These are phyloP conservation scores for Plumapathes pennacea DNA, from an alignment of 92 coral and sea anemone species.

Conservation along the genomic window DNA sequence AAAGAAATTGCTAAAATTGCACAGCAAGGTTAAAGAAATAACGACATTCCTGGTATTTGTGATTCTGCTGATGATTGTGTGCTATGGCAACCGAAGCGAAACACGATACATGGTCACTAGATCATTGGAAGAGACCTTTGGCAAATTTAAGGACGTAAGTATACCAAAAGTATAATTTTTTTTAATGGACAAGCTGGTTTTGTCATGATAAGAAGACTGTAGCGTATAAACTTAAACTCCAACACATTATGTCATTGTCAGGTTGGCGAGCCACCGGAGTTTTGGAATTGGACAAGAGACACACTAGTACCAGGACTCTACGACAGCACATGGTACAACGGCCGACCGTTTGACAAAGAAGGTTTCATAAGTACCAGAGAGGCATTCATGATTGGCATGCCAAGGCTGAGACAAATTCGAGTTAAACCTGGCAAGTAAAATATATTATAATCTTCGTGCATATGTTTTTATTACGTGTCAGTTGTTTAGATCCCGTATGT, in stretches of 20 bases:
- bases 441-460: too few relatives aligned
- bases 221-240: too few relatives aligned
- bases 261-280: slow-evolving; percentile 17
- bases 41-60: slow-evolving; percentile 65
- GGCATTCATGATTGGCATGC: slow-evolving; percentile 58
- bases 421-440: slow-evolving; percentile 42
- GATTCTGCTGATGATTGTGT: slow-evolving; percentile 67
- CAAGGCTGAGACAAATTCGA: slow-evolving; percentile 57
- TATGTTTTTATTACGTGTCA: too few relatives aligned
- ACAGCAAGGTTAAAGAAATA: slow-evolving; percentile 64
- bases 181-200: too few relatives aligned
- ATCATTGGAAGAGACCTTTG: slow-evolving; percentile 39
- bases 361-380: slow-evolving; percentile 53
- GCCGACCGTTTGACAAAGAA: slow-evolving; percentile 42
- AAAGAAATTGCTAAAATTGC: slow-evolving; percentile 55
- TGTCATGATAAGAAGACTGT: too few relatives aligned
- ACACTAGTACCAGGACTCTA: slow-evolving; percentile 45
- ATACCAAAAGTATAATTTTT: too few relatives aligned
- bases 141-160: slow-evolving; percentile 61
- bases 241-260: background rate
- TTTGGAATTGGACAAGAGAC: slow-evolving; percentile 51
- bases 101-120: slow-evolving; percentile 58
- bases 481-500: too few relatives aligned
- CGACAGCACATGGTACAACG: slow-evolving; percentile 61
- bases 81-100: slow-evolving; percentile 75